phyloP scores from a whole-genome alignment of 2,888 invertebrate genomes.

The Lingula anatina region DNA sequence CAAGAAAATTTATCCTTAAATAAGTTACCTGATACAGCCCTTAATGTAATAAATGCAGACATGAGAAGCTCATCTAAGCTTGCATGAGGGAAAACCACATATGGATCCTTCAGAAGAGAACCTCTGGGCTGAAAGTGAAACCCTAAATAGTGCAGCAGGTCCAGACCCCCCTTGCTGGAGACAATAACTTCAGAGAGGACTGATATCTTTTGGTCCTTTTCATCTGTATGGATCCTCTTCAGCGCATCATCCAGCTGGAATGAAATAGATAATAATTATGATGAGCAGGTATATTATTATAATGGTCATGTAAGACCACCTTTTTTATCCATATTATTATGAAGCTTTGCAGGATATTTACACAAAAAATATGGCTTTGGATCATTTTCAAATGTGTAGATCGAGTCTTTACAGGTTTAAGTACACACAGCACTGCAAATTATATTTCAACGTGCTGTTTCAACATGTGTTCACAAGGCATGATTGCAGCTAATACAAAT shows the following conservation, averaged over 20 bases:
- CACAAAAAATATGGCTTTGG: too few species aligned
- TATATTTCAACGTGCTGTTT: too few species aligned
- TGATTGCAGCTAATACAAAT: too few species aligned
- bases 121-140: conserved; percentile 44
- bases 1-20: too few species aligned
- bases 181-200: conserved; percentile 20
- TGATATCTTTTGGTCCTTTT: conserved; percentile 30
- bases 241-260: conserved; percentile 37
- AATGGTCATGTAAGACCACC: not conserved
- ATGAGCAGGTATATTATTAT: too few species aligned
- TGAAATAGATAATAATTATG: not conserved
- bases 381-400: too few species aligned
- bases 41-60: conserved; percentile 35
- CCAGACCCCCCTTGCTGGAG: conserved; percentile 19
- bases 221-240: conserved; percentile 36
- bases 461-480: too few species aligned
- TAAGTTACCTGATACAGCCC: conserved; percentile 25
- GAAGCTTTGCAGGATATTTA: not conserved
- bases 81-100: conserved; percentile 45
- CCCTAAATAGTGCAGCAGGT: conserved; percentile 36
- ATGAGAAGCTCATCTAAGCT: conserved; percentile 39
- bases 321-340: not conserved
- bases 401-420: too few species aligned
- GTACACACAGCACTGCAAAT: too few species aligned
- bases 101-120: conserved; percentile 22